Conservation (phyloP, 1,140 invertebrate genomes). For the Scaptomyza montana region DNA sequence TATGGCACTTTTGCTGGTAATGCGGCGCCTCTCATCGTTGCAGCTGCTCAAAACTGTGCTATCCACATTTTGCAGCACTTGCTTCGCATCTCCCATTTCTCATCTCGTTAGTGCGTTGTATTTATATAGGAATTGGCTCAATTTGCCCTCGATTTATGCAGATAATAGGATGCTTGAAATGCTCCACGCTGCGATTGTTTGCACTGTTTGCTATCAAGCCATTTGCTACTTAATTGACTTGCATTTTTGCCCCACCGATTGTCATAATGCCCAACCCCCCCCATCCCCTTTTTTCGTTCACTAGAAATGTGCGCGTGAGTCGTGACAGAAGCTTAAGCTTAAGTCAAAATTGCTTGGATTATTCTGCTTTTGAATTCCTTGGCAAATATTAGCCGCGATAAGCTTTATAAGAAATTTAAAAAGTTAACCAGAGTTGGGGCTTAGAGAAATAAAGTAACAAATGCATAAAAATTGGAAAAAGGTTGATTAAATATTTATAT, state of each 20-base stretch:
- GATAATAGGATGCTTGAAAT: slow-evolving; percentile 65
- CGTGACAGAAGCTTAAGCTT: background rate
- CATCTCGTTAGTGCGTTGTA: slow-evolving; percentile 78
- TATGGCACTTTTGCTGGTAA: slow-evolving; percentile 76
- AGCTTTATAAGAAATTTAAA: background rate
- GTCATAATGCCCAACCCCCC: slow-evolving; percentile 39
- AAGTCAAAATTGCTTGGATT: background rate
- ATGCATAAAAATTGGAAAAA: no score
- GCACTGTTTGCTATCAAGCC: slow-evolving; percentile 59
- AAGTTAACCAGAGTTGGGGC: no score
- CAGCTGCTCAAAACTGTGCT: slow-evolving; percentile 35
- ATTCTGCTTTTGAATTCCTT: background rate
- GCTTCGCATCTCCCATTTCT: slow-evolving; percentile 50
- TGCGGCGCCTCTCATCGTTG: slow-evolving; percentile 55
- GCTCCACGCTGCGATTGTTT: slow-evolving; percentile 73
- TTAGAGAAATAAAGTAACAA: no score
- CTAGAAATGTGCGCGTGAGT: slow-evolving; percentile 57
- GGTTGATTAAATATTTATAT: no score
- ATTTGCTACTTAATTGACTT: slow-evolving; percentile 82
- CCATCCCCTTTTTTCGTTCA: background rate
- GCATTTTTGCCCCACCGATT: slow-evolving; percentile 58
- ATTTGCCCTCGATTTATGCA: slow-evolving; percentile 80
- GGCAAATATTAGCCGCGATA: background rate
- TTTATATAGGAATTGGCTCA: slow-evolving; percentile 80
- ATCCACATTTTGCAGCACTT: background rate